Conservation (phyloP, 2,797 vertebrate genomes). For the Xenentodon cancila region DNA sequence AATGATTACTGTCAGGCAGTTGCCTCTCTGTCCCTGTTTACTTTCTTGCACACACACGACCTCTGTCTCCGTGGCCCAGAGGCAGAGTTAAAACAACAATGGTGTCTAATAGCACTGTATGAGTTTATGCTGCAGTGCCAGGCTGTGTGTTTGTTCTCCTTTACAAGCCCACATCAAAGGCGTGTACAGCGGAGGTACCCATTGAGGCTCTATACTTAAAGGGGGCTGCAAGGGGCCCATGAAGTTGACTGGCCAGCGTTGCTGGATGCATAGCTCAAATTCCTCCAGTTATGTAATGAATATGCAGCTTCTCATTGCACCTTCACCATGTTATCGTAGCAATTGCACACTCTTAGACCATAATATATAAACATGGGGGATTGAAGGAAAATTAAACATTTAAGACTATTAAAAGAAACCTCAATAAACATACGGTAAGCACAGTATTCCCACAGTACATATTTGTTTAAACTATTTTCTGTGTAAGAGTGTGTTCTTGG, state of each 20-base stretch:
- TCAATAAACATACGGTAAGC: slow-evolving; percentile 13
- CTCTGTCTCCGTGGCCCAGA: slow-evolving; percentile 27
- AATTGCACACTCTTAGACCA: slow-evolving; percentile 49
- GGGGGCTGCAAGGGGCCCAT: slow-evolving; percentile 29
- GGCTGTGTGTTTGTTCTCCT: slow-evolving; percentile 47
- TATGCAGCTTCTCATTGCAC: slow-evolving; percentile 51
- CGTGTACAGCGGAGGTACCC: slow-evolving; percentile 45
- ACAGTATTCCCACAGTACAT: background rate
- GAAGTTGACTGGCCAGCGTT: slow-evolving; percentile 54
- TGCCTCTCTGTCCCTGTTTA: slow-evolving; percentile 2
- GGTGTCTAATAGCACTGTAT: slow-evolving; percentile 28
- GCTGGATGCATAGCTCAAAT: slow-evolving; percentile 78
- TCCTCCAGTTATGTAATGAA: slow-evolving; percentile 80
- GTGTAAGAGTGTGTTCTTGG: slow-evolving; percentile 1
- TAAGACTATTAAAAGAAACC: slow-evolving; percentile 42
- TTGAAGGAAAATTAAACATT: slow-evolving; percentile 35
- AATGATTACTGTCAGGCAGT: background rate
- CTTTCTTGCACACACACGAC: slow-evolving; percentile 17
- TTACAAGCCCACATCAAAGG: slow-evolving; percentile 68
- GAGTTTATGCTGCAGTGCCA: slow-evolving; percentile 36
- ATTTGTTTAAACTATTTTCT: background rate
- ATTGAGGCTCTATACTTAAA: slow-evolving; percentile 39
- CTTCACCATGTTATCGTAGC: slow-evolving; percentile 58
- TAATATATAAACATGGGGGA: slow-evolving; percentile 36
- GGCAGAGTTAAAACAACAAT: slow-evolving; percentile 54